A percentile compares a stretch with the other conserved stretches of the same genome.
Conservation (phyloP, 2,797 vertebrate genomes). For the Pantherophis alleghaniensis region DNA sequence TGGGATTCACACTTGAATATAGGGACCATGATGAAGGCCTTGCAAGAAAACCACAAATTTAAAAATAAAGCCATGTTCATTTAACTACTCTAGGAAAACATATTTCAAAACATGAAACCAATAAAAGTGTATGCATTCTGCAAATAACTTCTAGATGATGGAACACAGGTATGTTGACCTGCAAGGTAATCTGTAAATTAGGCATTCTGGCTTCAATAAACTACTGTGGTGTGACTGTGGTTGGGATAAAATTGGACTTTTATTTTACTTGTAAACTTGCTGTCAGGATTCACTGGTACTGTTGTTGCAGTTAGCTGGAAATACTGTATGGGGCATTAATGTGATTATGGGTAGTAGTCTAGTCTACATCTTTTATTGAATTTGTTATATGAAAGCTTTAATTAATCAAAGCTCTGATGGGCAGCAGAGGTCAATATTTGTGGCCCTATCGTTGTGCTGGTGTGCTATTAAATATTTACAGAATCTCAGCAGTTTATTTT, state of each 20-base stretch:
- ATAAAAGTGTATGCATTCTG: not conserved
- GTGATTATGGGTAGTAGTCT: not conserved
- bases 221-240: not conserved
- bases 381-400: not conserved
- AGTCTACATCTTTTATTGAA: not conserved
- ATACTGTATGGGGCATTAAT: not conserved
- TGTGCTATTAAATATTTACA: not conserved
- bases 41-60: not conserved
- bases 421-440: not conserved
- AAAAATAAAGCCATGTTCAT: not conserved
- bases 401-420: not conserved
- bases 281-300: not conserved
- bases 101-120: not conserved
- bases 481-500: not conserved
- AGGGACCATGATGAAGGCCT: not conserved
- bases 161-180: not conserved
- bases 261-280: not conserved
- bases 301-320: not conserved
- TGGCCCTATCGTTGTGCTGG: not conserved
- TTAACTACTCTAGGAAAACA: not conserved
- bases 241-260: not conserved
- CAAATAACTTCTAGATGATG: not conserved
- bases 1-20: not conserved
- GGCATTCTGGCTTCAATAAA: not conserved
- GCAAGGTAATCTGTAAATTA: not conserved